These are phyloP conservation scores for Imbricaverruca yamaguchii DNA, from an alignment of 2,888 invertebrate species.

Conservation along the genomic window DNA sequence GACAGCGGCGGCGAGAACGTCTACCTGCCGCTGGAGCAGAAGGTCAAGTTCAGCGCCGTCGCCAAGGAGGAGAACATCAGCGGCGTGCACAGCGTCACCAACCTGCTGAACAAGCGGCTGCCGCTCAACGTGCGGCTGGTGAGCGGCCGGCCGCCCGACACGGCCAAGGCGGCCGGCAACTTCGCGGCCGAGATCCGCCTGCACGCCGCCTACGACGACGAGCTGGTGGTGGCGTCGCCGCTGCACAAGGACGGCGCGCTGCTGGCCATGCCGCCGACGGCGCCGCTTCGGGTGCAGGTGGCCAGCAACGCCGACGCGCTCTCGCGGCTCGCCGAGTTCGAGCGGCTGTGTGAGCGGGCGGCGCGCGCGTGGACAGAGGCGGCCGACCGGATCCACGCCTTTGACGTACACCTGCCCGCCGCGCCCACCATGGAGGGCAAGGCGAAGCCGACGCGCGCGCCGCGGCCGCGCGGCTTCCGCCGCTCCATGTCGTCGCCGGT, in stretches of 20 bases:
- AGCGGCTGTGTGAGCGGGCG: slow-evolving; percentile 31
- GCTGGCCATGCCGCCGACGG: slow-evolving; percentile 60
- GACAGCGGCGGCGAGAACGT: slow-evolving; percentile 77
- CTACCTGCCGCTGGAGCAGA: slow-evolving; percentile 73
- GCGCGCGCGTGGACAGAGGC: slow-evolving; percentile 32
- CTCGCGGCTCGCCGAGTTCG: slow-evolving; percentile 24
- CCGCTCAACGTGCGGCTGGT: slow-evolving; percentile 87
- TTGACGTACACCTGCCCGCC: slow-evolving; percentile 33
- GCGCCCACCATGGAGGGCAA: slow-evolving; percentile 29
- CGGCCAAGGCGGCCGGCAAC: slow-evolving; percentile 47
- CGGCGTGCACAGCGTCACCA: slow-evolving; percentile 76
- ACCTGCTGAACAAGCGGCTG: slow-evolving; percentile 77
- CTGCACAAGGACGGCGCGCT: slow-evolving; percentile 55
- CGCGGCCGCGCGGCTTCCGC: slow-evolving; percentile 19
- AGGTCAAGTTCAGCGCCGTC: slow-evolving; percentile 83
- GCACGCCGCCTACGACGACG: slow-evolving; percentile 64
- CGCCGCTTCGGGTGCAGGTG: slow-evolving; percentile 73
- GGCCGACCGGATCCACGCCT: slow-evolving; percentile 34
- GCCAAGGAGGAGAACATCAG: slow-evolving; percentile 90
- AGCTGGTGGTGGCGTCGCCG: slow-evolving; percentile 37
- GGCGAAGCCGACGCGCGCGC: not conserved
- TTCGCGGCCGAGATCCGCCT: slow-evolving; percentile 78
- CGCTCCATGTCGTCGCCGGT: not conserved
- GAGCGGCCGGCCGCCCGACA: slow-evolving; percentile 75
- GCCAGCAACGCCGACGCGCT: slow-evolving; percentile 53